Evolutionary conservation across 2,888 invertebrate genomes (phyloP).

Genomic region (Euplexia lucipara): DNA sequence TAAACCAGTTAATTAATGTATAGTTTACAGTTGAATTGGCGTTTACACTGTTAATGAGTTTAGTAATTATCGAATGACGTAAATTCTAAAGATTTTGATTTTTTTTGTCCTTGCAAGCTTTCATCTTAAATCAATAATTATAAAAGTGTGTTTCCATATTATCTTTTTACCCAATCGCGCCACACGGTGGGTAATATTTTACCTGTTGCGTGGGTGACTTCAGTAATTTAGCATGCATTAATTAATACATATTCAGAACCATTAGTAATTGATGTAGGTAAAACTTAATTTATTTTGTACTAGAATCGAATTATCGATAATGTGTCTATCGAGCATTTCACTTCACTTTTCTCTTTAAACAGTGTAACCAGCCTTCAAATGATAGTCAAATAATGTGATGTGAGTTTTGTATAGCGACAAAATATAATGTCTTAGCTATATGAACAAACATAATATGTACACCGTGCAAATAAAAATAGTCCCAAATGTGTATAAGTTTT

Average conservation of each 20-base stretch:
- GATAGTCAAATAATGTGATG: conserved; percentile 53
- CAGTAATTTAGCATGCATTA: too few relatives aligned
- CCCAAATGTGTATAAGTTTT: conserved; percentile 56
- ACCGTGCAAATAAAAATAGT: conserved; percentile 69
- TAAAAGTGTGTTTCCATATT: too few relatives aligned
- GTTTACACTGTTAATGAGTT: conserved; percentile 52
- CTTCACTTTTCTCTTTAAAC: conserved; percentile 32
- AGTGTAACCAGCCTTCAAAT: conserved; percentile 54
- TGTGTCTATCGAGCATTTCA: neutral
- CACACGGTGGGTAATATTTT: neutral
- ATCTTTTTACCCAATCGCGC: neutral
- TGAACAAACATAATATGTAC: conserved; percentile 46
- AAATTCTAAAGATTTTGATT: too few relatives aligned
- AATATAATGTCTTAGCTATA: conserved; percentile 44
- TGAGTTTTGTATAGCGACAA: conserved; percentile 33
- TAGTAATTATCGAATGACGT: conserved; percentile 1
- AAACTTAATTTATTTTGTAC: neutral
- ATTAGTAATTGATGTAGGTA: too few relatives aligned
- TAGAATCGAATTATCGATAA: too few relatives aligned
- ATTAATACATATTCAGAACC: too few relatives aligned
- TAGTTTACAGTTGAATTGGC: conserved; percentile 31
- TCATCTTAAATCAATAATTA: too few relatives aligned
- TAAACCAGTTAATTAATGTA: conserved; percentile 52
- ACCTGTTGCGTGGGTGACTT: neutral
- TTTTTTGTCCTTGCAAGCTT: neutral